phyloP scores from a whole-genome alignment of 2,797 vertebrate species.

The Catharus ustulatus region DNA sequence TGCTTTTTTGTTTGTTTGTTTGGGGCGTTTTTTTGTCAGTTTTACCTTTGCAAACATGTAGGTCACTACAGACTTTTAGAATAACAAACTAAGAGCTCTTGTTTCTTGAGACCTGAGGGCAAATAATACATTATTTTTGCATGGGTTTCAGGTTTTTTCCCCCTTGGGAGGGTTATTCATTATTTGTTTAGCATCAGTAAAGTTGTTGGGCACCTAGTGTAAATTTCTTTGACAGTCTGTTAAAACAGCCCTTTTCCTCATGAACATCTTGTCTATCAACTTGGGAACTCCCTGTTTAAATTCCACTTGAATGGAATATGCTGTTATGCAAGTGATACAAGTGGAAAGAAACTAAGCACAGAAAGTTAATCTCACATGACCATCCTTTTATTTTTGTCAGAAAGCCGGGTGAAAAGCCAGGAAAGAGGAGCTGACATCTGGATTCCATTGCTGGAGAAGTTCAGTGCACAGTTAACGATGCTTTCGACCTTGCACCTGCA shows the following conservation, averaged over 20 bases:
- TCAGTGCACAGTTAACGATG: neutral
- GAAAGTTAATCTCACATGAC: neutral
- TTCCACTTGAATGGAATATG: neutral
- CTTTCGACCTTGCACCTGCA: constrained; percentile 10
- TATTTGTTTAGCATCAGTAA: neutral
- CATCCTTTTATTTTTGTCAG: neutral
- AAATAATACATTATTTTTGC: neutral
- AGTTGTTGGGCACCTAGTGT: neutral
- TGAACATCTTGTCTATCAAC: neutral
- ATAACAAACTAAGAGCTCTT: neutral
- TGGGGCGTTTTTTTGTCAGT: neutral
- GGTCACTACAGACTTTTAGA: neutral
- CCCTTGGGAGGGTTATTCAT: rapidly evolving
- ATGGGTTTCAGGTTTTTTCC: neutral
- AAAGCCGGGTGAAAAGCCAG: neutral
- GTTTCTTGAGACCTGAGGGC: rapidly evolving
- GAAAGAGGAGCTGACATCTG: neutral
- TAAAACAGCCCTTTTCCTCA: neutral
- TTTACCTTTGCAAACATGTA: neutral
- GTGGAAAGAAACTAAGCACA: neutral
- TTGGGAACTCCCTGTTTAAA: neutral
- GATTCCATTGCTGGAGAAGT: neutral
- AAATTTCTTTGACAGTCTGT: neutral
- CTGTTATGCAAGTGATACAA: neutral
- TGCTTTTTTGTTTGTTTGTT: neutral